phyloP scores from a whole-genome alignment of 2,797 vertebrate genomes.

The Sciaenops ocellatus region DNA sequence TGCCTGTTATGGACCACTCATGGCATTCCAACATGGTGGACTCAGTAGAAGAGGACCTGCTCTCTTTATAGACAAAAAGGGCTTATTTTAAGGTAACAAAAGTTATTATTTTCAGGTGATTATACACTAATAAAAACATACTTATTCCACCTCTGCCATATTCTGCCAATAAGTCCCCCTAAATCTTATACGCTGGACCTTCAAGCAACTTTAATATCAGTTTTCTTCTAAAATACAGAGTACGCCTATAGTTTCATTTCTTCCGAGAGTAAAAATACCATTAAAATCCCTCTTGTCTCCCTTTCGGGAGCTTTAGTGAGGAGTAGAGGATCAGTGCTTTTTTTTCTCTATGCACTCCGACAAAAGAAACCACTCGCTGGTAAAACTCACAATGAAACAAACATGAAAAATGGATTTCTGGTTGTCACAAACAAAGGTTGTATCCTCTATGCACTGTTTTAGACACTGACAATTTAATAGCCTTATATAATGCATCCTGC shows the following conservation, averaged over 20 bases:
- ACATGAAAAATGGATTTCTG: conserved; percentile 83
- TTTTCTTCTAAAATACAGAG: conserved; percentile 25
- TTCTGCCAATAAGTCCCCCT: too few species aligned
- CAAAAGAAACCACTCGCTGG: conserved; percentile 71
- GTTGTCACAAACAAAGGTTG: conserved; percentile 84
- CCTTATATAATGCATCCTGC: conserved; percentile 86
- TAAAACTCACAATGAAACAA: conserved; percentile 74
- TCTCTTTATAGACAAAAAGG: too few species aligned
- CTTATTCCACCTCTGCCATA: too few species aligned
- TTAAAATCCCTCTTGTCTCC: conserved; percentile 50
- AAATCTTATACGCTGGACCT: too few species aligned
- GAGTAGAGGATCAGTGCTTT: conserved; percentile 52
- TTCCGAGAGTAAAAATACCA: conserved; percentile 33
- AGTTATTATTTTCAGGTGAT: too few species aligned
- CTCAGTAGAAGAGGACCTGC: too few species aligned
- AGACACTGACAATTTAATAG: conserved; percentile 87
- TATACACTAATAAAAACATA: too few species aligned
- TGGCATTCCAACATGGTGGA: too few species aligned
- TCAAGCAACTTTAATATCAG: conserved; percentile 19
- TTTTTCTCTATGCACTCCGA: conserved; percentile 33
- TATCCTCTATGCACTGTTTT: conserved; percentile 75
- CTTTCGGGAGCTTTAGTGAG: conserved; percentile 58
- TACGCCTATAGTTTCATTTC: conserved; percentile 29
- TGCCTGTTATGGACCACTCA: too few species aligned
- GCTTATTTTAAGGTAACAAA: too few species aligned